Evolutionary conservation across 1,140 invertebrate species (phyloP).

Genomic region (Saccostrea glomerata): DNA sequence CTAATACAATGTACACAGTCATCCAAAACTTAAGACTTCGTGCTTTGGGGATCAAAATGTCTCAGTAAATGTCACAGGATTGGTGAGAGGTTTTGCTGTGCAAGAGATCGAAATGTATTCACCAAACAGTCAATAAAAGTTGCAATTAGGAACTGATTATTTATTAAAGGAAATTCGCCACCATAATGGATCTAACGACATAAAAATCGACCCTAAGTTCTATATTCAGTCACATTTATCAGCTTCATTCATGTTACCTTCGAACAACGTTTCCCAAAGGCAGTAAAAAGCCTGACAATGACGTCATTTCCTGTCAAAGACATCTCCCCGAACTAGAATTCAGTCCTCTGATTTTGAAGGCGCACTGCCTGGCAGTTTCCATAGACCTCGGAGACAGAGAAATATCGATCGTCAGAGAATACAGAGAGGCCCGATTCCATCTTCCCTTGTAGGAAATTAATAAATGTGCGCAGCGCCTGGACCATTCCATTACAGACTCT

Average conservation of each 20-base stretch:
- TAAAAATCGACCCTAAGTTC: neutral
- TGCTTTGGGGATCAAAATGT: no score
- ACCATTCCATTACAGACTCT: conserved; percentile 16
- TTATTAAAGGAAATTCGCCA: conserved; percentile 9
- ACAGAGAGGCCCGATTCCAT: conserved; percentile 11
- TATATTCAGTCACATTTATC: neutral
- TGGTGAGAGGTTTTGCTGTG: neutral
- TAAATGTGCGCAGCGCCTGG: conserved; percentile 17
- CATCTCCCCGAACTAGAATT: conserved; percentile 17
- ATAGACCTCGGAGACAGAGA: conserved; percentile 22
- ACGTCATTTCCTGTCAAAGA: conserved; percentile 35
- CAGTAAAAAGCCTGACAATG: conserved; percentile 7
- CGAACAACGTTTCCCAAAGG: conserved; percentile 21
- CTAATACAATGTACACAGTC: no score
- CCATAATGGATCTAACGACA: conserved; percentile 17
- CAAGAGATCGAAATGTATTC: neutral
- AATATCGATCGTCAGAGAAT: conserved; percentile 1
- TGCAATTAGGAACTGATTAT: neutral
- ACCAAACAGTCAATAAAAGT: neutral
- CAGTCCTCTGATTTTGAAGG: neutral
- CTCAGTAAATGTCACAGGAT: no score
- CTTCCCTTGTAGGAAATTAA: conserved; percentile 29
- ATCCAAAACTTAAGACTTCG: neutral
- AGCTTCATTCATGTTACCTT: neutral
- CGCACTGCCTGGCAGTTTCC: conserved; percentile 14